Conservation (phyloP, 2,797 vertebrate genomes). For the Sebastes kiyomatsui region DNA sequence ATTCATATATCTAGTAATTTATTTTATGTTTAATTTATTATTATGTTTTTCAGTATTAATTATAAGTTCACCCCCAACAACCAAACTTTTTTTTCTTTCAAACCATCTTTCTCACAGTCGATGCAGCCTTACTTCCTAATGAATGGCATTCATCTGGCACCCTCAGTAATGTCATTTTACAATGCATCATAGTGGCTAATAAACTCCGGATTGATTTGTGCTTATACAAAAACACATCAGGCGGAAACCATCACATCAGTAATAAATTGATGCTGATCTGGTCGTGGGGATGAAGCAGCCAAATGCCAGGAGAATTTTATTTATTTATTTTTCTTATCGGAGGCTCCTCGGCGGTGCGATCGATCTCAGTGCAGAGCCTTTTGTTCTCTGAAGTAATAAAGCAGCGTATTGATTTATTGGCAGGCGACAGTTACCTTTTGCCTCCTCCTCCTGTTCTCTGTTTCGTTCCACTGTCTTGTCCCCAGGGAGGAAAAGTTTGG, state of each 20-base stretch:
- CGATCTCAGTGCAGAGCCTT: conserved; percentile 79
- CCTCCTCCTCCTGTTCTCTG: conserved; percentile 65
- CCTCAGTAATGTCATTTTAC: conserved; percentile 66
- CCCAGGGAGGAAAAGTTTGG: conserved; percentile 63
- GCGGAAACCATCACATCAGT: conserved; percentile 75
- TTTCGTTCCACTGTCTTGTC: conserved; percentile 41
- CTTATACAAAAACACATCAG: conserved; percentile 76
- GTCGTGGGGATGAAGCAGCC: conserved; percentile 50
- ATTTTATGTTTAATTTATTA: neutral
- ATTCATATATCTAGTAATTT: neutral
- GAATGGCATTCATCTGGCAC: conserved; percentile 63
- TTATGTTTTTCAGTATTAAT: neutral
- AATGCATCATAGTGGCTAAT: conserved; percentile 73
- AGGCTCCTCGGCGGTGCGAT: conserved; percentile 66
- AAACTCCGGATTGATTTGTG: conserved; percentile 79
- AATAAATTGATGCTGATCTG: conserved; percentile 80
- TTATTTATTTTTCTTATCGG: conserved; percentile 55
- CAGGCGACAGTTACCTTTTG: conserved; percentile 77
- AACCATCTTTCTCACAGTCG: conserved; percentile 11
- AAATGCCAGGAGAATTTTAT: conserved; percentile 70
- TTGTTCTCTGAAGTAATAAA: conserved; percentile 86
- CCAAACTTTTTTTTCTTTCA: neutral
- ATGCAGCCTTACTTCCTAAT: conserved; percentile 54
- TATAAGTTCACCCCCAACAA: neutral
- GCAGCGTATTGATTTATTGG: conserved; percentile 83